Conservation (phyloP, 2,888 invertebrate genomes). For the Amphimallon solstitiale region DNA sequence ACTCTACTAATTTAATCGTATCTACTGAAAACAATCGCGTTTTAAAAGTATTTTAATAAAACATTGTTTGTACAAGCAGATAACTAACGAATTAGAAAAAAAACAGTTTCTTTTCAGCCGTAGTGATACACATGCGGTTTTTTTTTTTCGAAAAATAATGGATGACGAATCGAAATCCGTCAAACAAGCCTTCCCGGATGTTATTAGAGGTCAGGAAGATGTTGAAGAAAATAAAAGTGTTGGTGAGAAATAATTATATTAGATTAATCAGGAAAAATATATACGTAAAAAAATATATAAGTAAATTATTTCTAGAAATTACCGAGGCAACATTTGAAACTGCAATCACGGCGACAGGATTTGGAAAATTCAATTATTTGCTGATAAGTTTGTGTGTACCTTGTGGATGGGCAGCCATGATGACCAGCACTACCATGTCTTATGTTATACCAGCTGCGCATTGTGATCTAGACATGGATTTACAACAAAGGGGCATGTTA, state of each 20-base stretch:
- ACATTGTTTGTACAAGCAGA: too few relatives aligned
- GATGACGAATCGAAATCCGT: not conserved
- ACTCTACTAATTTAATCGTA: too few relatives aligned
- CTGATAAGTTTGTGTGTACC: conserved; percentile 71
- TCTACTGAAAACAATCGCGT: too few relatives aligned
- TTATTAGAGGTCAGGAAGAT: not conserved
- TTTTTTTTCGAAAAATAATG: not conserved
- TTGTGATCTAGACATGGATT: conserved; percentile 75
- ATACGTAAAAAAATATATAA: too few relatives aligned
- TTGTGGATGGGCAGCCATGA: conserved; percentile 74
- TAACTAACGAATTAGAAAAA: too few relatives aligned
- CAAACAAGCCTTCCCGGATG: not conserved
- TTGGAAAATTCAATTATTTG: conserved; percentile 74
- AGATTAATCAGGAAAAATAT: not conserved
- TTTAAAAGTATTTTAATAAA: too few relatives aligned
- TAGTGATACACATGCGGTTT: not conserved
- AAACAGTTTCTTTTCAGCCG: not conserved
- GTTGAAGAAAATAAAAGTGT: not conserved
- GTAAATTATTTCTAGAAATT: not conserved
- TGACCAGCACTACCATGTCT: conserved; percentile 77
- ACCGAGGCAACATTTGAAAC: conserved; percentile 72
- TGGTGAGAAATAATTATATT: not conserved
- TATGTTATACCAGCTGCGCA: conserved; percentile 80
- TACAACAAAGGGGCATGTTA: conserved; percentile 76
- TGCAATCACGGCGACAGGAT: conserved; percentile 75